Conservation (phyloP, 2,888 invertebrate genomes). For the Lepidocyrtinus sp. region DNA sequence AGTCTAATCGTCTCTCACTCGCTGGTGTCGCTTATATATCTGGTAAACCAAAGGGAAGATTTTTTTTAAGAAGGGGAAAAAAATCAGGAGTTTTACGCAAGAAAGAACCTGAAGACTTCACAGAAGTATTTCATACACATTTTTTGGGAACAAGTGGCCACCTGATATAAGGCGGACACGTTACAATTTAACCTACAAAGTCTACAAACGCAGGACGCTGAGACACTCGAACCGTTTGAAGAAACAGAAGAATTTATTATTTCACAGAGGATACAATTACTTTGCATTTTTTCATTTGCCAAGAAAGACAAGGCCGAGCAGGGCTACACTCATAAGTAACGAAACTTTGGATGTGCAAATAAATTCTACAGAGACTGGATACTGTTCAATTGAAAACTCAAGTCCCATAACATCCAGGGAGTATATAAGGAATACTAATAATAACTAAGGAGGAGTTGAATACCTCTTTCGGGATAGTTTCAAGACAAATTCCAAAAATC, state of each 20-base stretch:
- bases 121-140: constrained; percentile 50
- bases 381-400: too few relatives aligned
- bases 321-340: too few relatives aligned
- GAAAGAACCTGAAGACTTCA: constrained; percentile 54
- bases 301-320: background rate
- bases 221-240: background rate
- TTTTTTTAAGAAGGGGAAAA: background rate
- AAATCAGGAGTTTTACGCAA: background rate
- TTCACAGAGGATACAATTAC: background rate
- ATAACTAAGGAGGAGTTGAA: too few relatives aligned
- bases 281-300: background rate
- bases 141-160: constrained; percentile 58
- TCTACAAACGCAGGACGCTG: background rate
- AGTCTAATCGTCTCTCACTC: constrained; percentile 15
- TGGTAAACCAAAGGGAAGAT: background rate
- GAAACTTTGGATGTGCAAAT: too few relatives aligned
- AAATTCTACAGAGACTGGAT: too few relatives aligned
- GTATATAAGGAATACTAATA: too few relatives aligned
- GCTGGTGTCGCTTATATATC: too few relatives aligned
- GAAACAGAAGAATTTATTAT: background rate
- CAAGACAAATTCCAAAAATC: too few relatives aligned
- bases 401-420: too few relatives aligned
- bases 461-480: too few relatives aligned
- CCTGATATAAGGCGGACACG: constrained; percentile 39
- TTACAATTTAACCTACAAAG: background rate